Evolutionary conservation across 2,888 invertebrate genomes (phyloP), one percentile per base, ranked within the genome.

Genomic region (Hypercompe scribonia): DNA sequence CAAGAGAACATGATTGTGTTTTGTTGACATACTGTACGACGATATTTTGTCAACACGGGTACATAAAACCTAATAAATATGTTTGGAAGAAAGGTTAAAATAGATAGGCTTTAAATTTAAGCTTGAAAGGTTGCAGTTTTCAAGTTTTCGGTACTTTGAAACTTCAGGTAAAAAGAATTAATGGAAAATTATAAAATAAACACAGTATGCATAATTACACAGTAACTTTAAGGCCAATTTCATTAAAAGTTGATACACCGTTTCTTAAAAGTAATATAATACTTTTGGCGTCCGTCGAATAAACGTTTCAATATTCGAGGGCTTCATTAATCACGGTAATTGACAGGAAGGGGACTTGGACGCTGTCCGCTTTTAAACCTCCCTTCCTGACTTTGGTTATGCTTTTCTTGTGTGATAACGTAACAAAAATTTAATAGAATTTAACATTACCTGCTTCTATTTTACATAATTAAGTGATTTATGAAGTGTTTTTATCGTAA

Each of bases 281-380:
- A 94, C 93, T 93, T 93, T 91, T 89, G 74, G 90, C 90, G 89
- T 89, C 89, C 91, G 90, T 90, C 91, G 90, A 93, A 93, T 94
- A 93, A 94, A 94, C 93, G 93, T 93, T 95, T 94, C 94, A 94
- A 95, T 95, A 94, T 94, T 94, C 92, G 88, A 88, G 89, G 90
- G 90, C 87, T 92, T 92, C 95, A 95, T 95, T 95, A 94, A 95
- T 95, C 95, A 94, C 90, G 87, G 90, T 94, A 95, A 95, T 95
- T 95, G 95, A 95, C 95, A 93, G 90, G 88, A 90, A 89, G 91
- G 92, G 92, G 90, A 90, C 90, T 90, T 82, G 89, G 86, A 80
- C 88, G 88, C 88, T 90, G 87, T 88, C 88, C 88, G 87, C 87
- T 87, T 86, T 86, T 86, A 84, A 81, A 87, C 86, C 87, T 87